A percentile compares a stretch with the other conserved stretches of the same genome.
phyloP scores from a whole-genome alignment of 1,140 invertebrate genomes.

The Dolichoris vasculosae region DNA sequence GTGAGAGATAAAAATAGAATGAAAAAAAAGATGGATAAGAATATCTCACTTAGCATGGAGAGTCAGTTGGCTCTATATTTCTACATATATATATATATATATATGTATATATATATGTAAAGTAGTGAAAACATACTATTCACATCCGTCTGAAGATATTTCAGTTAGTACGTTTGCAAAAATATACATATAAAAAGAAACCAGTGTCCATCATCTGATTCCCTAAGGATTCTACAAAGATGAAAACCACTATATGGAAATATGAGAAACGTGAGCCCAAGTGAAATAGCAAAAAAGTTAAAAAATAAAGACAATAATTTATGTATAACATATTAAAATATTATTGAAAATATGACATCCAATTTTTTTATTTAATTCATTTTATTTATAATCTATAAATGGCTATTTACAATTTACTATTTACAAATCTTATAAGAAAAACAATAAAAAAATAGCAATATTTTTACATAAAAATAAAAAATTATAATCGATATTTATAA shows the following conservation, averaged over 20 bases:
- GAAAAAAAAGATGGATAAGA: not conserved
- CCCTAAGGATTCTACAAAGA: slow-evolving; percentile 38
- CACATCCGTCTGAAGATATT: slow-evolving; percentile 42
- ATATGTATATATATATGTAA: not conserved
- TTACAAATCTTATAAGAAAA: no score
- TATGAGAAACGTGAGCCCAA: not conserved
- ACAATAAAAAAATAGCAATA: no score
- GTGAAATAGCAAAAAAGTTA: not conserved
- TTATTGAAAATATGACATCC: no score
- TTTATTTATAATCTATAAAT: no score
- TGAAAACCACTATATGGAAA: slow-evolving; percentile 6
- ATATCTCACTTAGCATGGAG: not conserved
- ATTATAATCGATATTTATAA: no score
- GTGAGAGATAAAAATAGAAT: not conserved
- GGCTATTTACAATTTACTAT: no score
- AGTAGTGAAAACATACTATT: not conserved
- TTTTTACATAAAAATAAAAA: no score
- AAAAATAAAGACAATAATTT: not conserved
- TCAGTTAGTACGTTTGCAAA: slow-evolving; percentile 32
- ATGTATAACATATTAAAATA: no score
- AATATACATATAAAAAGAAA: slow-evolving; percentile 33
- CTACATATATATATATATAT: not conserved
- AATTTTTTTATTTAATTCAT: no score
- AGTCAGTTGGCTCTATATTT: not conserved
- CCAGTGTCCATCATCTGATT: slow-evolving; percentile 49